Evolutionary conservation across 2,113 vertebrate species (phyloP), one percentile per base, ranked within the genome.

Genomic region (Acrocephalus kingi): DNA sequence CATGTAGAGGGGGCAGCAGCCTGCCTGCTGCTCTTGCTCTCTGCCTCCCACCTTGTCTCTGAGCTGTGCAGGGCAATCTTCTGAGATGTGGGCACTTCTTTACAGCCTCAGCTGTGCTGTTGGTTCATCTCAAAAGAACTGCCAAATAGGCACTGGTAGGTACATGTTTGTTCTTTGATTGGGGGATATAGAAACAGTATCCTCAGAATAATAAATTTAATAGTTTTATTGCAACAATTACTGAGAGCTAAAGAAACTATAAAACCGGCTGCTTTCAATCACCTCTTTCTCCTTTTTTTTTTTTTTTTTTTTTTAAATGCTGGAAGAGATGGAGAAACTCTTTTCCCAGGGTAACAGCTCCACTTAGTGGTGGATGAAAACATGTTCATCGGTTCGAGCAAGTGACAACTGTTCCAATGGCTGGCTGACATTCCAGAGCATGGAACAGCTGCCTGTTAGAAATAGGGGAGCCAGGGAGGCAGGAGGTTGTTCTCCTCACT

Each of bases 301-400:
- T 9, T 15, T 39, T 24, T 31, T 5, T 7, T 27, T 30, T 19
- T 11, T 24, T 14, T 17, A 0, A 45, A 58, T 59, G 15, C 54
- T 68, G 35, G 15, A 25, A n/a, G 33, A 13, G 2, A 1, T 10
- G 2, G 81, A 64, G 85, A 75, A 91, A 77, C 30, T 59, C 64
- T 95, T 98, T 97, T 96, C 83, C 92, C 96, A 90, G 96, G 72
- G 87, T 97, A 95, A 97, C 35, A 98, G 98, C 98, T 91, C 98
- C 98, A 87, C 98, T 96, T 96, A 97, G 98, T 97, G 98, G 98
- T 94, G 68, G 92, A 86, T 90, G 46, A 37, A 83, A 90, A 85
- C 79, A 96, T 37, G 81, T 90, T 94, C 79, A 77, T 39, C 22
- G n/a, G 12, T 90, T 84, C 2, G 15, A 68, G 49, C 56, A 19